Percentiles rank a stretch among this genome's conserved stretches.
These are phyloP conservation scores for Sitta carolinensis DNA, from an alignment of 2,797 vertebrate genomes.

Conservation along the genomic window DNA sequence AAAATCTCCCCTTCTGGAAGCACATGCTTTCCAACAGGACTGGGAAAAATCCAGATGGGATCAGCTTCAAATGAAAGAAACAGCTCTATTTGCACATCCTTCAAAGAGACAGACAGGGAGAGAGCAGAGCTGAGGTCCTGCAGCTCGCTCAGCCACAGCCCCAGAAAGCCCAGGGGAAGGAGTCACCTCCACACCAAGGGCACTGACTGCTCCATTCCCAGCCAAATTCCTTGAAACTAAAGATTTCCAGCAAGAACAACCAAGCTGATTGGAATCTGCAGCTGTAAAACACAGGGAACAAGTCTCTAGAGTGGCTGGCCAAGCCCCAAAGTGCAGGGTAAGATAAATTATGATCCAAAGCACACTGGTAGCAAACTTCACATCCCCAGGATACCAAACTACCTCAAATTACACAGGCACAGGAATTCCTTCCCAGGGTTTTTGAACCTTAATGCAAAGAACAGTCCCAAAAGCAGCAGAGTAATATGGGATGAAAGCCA, in stretches of 20 bases:
- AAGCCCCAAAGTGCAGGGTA: neutral
- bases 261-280: neutral
- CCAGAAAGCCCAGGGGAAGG: neutral
- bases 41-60: neutral
- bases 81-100: neutral
- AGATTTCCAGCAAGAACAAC: neutral
- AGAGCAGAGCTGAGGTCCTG: neutral
- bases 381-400: neutral
- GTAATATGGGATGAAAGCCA: neutral
- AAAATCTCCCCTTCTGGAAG: neutral
- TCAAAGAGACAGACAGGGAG: neutral
- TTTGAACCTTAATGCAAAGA: neutral
- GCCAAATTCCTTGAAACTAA: neutral
- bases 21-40: neutral
- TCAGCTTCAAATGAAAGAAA: neutral
- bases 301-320: neutral
- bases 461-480: neutral
- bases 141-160: neutral
- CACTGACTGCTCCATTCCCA: neutral
- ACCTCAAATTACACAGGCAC: neutral
- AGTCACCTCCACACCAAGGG: neutral
- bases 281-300: neutral
- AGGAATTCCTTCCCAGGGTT: neutral
- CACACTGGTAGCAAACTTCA: neutral
- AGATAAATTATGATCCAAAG: neutral